Conservation (phyloP, 2,113 vertebrate genomes). For the Corynorhinus townsendii region DNA sequence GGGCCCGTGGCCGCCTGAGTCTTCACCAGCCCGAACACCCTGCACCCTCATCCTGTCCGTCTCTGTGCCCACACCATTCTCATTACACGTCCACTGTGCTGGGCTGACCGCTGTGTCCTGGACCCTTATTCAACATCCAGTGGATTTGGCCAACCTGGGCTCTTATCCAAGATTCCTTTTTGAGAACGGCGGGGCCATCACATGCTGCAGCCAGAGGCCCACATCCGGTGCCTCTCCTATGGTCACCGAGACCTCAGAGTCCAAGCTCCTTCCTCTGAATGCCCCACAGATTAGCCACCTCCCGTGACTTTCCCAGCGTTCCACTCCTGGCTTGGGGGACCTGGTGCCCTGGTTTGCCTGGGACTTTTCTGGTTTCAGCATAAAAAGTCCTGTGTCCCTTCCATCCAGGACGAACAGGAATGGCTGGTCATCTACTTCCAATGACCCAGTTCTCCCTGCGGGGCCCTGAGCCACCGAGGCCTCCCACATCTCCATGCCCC, state of each 20-base stretch:
- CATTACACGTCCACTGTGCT: fast-evolving
- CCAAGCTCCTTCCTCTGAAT: background rate
- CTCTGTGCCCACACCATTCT: background rate
- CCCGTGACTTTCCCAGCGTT: background rate
- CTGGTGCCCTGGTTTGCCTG: background rate
- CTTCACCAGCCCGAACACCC: fast-evolving
- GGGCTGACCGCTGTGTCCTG: background rate
- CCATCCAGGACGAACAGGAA: background rate
- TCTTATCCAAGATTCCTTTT: too few relatives aligned
- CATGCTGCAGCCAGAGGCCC: fast-evolving
- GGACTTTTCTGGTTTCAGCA: background rate
- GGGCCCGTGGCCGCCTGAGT: fast-evolving
- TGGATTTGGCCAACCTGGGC: background rate
- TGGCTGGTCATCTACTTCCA: background rate
- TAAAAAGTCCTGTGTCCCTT: background rate
- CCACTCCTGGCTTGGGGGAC: background rate
- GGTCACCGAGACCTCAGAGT: background rate
- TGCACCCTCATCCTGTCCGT: fast-evolving
- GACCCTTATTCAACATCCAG: background rate
- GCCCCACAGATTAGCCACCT: background rate
- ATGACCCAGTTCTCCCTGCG: background rate
- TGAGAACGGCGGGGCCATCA: background rate
- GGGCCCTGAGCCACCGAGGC: background rate
- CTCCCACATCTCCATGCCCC: fast-evolving
- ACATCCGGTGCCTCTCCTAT: fast-evolving